Evolutionary conservation across 2,888 invertebrate genomes (phyloP), one percentile per base, ranked within the genome.

Genomic region (Hypercompe scribonia): DNA sequence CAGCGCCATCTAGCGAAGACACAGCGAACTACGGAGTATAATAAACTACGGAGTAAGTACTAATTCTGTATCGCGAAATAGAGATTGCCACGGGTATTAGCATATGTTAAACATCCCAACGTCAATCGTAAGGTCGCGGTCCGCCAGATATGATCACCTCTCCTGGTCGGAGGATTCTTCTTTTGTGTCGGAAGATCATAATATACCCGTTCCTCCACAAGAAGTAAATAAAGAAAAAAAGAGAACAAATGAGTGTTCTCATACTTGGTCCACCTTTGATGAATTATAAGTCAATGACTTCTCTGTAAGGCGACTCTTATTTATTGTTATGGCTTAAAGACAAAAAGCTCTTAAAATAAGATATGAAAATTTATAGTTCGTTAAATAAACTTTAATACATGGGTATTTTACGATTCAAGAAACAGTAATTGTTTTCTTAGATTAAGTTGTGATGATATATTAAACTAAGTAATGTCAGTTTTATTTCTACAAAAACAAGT

Each of bases 341-440:
- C 18, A 24, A 68, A 39, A 77, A 73, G 70, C 65, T 13, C 74
- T 72, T 64, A 31, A 42, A 66, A 42, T 10, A 4, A 46, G 68
- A 73, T 67, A 54, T n/a, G 2, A 61, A 66, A 61, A 58, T 66
- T 66, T 67, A 71, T 42, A 18, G 78, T 42, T 71, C 69, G 72
- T 78, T 74, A 78, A 82, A 80, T 64, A 11, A 71, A 68, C 61
- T 71, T 74, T 50, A 73, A 70, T 78, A 74, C 74, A 65, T 65
- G 36, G 34, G 3, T n/a, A 11, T 54, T 46, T 68, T 63, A 65
- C n/a, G 46, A 54, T 70, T 75, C 7, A 31, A 61, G 31, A 71
- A 64, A 65, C 73, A 36, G 70, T 68, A 72, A 61, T 66, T 61
- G 28, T 63, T 68, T 63, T 73, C 69, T 18, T 13, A 46, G 67